Evolutionary conservation across 1,140 invertebrate genomes (phyloP).

Genomic region (Anadara kagoshimensis): DNA sequence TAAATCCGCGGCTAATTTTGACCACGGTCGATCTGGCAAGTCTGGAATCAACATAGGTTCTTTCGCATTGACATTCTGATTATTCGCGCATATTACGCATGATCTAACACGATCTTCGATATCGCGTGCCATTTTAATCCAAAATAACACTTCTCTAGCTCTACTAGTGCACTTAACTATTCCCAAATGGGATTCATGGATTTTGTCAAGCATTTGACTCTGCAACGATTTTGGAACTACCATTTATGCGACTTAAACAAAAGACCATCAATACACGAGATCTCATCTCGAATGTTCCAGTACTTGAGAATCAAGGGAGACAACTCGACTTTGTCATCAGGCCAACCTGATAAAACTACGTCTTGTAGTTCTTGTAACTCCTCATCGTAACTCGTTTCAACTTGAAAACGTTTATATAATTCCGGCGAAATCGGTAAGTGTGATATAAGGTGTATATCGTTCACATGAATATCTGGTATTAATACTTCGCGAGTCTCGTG

Average conservation of each 20-base stretch:
- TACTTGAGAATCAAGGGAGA: conserved; percentile 6
- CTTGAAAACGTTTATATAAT: conserved; percentile 7
- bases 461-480: conserved; percentile 18
- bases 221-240: conserved; percentile 32
- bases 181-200: conserved; percentile 32
- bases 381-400: conserved; percentile 13
- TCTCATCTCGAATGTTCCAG: conserved; percentile 41
- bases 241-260: conserved; percentile 30
- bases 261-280: too few species aligned
- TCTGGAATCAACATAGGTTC: conserved; percentile 26
- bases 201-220: conserved; percentile 29
- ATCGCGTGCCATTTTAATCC: conserved; percentile 38
- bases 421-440: conserved; percentile 17
- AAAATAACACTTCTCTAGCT: conserved; percentile 36
- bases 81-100: conserved; percentile 38
- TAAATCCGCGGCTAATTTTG: conserved; percentile 24
- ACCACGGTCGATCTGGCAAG: conserved; percentile 26
- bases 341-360: conserved; percentile 40
- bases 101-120: conserved; percentile 35
- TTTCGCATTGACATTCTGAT: conserved; percentile 23
- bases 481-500: conserved; percentile 4
- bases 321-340: conserved; percentile 14
- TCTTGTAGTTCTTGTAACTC: conserved; percentile 15
- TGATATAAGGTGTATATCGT: conserved; percentile 44
- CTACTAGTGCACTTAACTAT: conserved; percentile 38